Evolutionary conservation across 1,140 invertebrate genomes (phyloP).

Genomic region (Campoletis sonorensis): DNA sequence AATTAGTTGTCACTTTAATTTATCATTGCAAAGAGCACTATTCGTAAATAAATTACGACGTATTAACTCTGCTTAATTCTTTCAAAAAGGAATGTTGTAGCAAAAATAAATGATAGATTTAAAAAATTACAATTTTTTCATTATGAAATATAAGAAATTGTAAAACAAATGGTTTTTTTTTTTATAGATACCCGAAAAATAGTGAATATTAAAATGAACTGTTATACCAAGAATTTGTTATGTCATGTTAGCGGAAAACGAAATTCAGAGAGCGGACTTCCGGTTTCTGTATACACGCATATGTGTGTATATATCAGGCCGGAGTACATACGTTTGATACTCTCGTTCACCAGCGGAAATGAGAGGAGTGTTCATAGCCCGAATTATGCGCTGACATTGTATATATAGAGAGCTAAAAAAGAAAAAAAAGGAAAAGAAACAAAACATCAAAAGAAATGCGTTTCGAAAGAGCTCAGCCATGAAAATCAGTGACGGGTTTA

Average conservation of each 20-base stretch:
- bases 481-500: neutral
- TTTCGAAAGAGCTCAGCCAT: neutral
- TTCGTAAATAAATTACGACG: no score
- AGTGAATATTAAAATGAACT: neutral
- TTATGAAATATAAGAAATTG: neutral
- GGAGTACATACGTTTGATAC: neutral
- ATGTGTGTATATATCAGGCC: neutral
- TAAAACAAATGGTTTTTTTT: neutral
- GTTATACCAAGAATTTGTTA: slow-evolving; percentile 1
- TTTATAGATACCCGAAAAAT: neutral
- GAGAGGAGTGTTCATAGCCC: slow-evolving; percentile 18
- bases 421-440: no score
- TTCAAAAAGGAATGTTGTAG: no score
- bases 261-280: slow-evolving; percentile 19
- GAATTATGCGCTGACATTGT: neutral
- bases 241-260: neutral
- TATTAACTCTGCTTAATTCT: no score
- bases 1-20: no score
- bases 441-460: neutral
- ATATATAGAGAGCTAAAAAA: neutral
- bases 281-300: neutral
- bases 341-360: neutral
- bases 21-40: no score
- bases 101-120: no score
- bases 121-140: no score